These are phyloP conservation scores for Trialeurodes vaporariorum DNA, from an alignment of 1,140 invertebrate genomes.

Conservation along the genomic window DNA sequence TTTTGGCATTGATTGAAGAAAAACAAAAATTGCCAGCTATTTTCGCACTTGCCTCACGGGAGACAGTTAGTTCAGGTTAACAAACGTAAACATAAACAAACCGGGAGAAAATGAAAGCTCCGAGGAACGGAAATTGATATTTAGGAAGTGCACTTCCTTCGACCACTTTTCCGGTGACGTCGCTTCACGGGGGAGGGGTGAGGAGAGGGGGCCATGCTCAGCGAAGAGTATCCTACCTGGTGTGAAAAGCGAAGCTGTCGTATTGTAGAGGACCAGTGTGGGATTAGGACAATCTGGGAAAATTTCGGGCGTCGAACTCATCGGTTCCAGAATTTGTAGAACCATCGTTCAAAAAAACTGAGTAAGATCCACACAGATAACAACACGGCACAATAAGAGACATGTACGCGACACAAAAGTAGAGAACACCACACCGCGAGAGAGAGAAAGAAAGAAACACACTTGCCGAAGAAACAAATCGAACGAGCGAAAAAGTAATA, in stretches of 20 bases:
- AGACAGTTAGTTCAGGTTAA: too few species aligned
- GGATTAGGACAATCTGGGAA: slow-evolving; percentile 19
- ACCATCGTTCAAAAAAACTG: slow-evolving; percentile 22
- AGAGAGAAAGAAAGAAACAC: not conserved
- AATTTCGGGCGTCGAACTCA: slow-evolving; percentile 27
- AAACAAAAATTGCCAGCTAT: too few species aligned
- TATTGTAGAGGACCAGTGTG: not conserved
- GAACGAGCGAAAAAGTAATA: too few species aligned
- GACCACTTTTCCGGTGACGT: not conserved
- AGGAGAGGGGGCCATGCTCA: not conserved
- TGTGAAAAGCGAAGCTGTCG: not conserved
- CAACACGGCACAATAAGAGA: not conserved
- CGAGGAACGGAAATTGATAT: not conserved
- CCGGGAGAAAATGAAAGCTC: not conserved
- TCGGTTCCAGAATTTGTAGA: slow-evolving; percentile 27
- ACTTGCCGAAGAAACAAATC: too few species aligned
- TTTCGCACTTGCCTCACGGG: too few species aligned
- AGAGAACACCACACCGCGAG: not conserved
- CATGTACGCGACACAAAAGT: not conserved
- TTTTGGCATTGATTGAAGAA: too few species aligned
- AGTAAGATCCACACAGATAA: too few species aligned
- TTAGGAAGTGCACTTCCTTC: not conserved
- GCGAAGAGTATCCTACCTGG: not conserved
- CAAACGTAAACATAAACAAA: too few species aligned
- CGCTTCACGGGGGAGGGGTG: too few species aligned